These are phyloP conservation scores for Theodoxus fluviatilis DNA, from an alignment of 2,888 invertebrate species.

Conservation along the genomic window DNA sequence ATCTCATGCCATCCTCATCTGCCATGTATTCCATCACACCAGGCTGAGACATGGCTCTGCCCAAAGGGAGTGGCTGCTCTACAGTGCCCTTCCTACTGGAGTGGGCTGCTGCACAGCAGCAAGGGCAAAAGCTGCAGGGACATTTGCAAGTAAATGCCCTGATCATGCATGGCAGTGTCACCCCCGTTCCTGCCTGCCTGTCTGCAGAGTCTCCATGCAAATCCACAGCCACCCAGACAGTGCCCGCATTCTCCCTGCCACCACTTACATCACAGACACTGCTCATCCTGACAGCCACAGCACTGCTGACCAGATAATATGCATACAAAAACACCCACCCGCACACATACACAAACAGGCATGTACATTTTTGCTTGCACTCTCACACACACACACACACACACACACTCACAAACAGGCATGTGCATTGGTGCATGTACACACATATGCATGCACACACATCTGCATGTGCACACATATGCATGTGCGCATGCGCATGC, in stretches of 20 bases:
- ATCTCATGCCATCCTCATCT: no score
- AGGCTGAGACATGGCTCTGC: no score
- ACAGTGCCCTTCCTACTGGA: no score
- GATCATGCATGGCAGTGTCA: no score
- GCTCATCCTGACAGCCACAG: not conserved
- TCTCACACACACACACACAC: not conserved
- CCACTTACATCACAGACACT: not conserved
- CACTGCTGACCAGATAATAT: not conserved
- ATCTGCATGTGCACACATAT: constrained; percentile 3
- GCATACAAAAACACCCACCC: constrained; percentile 13
- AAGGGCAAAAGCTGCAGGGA: no score
- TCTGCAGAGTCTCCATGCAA: no score
- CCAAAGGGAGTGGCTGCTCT: no score
- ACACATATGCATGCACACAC: not conserved
- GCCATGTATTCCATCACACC: no score
- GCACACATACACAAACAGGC: constrained; percentile 9
- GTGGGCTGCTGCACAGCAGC: no score
- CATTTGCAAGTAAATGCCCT: no score
- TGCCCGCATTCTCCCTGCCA: not conserved
- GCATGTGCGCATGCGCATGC: constrained; percentile 8
- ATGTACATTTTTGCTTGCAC: not conserved
- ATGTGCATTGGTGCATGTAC: not conserved
- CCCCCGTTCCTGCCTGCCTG: no score
- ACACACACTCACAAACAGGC: not conserved
- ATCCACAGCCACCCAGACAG: not conserved